Evolutionary conservation across 1,140 invertebrate species (phyloP).

Genomic region (Bilobella aurantiaca): DNA sequence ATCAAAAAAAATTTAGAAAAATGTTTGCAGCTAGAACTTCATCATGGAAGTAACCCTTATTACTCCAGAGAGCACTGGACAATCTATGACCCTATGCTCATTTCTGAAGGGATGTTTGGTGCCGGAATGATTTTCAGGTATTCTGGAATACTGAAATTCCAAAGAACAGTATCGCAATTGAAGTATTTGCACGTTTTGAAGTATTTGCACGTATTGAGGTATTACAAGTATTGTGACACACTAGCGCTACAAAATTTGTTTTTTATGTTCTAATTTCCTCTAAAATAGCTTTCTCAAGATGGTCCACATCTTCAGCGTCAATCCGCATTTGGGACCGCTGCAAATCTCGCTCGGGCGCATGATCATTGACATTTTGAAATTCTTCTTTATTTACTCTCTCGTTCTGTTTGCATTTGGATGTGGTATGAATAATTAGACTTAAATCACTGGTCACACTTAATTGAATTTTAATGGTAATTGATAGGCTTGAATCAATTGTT

Average conservation of each 20-base stretch:
- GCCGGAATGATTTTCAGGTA: conserved; percentile 88
- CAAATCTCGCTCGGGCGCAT: conserved; percentile 89
- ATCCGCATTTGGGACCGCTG: conserved; percentile 91
- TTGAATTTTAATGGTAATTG: too few relatives aligned
- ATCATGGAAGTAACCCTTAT: conserved; percentile 36
- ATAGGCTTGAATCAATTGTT: conserved; percentile 68
- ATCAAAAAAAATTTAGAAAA: too few relatives aligned
- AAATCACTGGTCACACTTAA: too few relatives aligned
- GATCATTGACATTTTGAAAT: conserved; percentile 97
- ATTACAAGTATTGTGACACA: too few relatives aligned
- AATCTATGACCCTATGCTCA: conserved; percentile 84
- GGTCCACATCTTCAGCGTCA: conserved; percentile 98
- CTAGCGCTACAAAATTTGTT: conserved; percentile 14
- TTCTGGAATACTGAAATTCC: too few relatives aligned
- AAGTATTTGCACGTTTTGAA: too few relatives aligned
- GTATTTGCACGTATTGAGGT: too few relatives aligned
- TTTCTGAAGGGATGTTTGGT: conserved; percentile 87
- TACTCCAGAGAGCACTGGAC: conserved; percentile 56
- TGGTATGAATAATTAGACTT: too few relatives aligned
- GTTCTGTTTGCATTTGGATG: conserved; percentile 96
- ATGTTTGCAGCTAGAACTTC: conserved; percentile 56
- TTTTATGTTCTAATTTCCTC: neutral
- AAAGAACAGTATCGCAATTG: too few relatives aligned
- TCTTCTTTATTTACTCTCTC: conserved; percentile 86
- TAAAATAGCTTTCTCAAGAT: conserved; percentile 76